These are phyloP conservation scores for Villa cingulata DNA, from an alignment of 2,888 invertebrate species.

Conservation along the genomic window DNA sequence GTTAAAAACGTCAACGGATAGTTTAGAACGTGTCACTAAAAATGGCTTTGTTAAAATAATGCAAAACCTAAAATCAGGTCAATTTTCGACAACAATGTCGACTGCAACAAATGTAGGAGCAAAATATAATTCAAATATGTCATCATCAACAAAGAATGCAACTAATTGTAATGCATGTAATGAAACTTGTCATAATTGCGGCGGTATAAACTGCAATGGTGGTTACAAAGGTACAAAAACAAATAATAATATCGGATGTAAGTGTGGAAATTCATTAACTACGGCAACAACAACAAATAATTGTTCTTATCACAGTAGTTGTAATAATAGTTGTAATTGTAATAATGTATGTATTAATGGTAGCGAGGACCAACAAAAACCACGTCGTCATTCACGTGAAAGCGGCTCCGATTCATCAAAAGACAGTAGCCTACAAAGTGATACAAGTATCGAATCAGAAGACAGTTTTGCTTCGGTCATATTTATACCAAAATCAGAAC, in stretches of 20 bases:
- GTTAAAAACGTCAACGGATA: conserved; percentile 69
- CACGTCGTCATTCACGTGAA: conserved; percentile 67
- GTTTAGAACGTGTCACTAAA: conserved; percentile 71
- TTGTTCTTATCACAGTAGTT: conserved; percentile 18
- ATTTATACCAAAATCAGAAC: conserved; percentile 70
- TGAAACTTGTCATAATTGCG: conserved; percentile 1
- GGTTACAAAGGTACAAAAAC: conserved; percentile 14
- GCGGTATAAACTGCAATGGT: conserved; percentile 1
- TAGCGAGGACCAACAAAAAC: conserved; percentile 37
- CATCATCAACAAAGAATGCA: conserved; percentile 4
- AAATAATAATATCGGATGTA: conserved; percentile 15
- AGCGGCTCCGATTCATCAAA: conserved; percentile 82
- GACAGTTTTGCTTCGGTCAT: conserved; percentile 90
- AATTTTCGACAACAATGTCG: conserved; percentile 9
- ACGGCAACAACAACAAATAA: conserved; percentile 1
- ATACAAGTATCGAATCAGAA: conserved; percentile 86
- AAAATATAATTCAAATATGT: not conserved
- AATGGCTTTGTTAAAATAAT: conserved; percentile 71
- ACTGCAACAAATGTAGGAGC: conserved; percentile 5
- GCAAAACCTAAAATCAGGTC: conserved; percentile 54
- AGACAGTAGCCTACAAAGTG: conserved; percentile 82
- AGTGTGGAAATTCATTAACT: conserved; percentile 1
- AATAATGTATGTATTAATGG: conserved; percentile 25
- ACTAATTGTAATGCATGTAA: not conserved
- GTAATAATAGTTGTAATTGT: conserved; percentile 17